Conservation (phyloP, 2,113 vertebrate genomes). For the Chunga burmeisteri region DNA sequence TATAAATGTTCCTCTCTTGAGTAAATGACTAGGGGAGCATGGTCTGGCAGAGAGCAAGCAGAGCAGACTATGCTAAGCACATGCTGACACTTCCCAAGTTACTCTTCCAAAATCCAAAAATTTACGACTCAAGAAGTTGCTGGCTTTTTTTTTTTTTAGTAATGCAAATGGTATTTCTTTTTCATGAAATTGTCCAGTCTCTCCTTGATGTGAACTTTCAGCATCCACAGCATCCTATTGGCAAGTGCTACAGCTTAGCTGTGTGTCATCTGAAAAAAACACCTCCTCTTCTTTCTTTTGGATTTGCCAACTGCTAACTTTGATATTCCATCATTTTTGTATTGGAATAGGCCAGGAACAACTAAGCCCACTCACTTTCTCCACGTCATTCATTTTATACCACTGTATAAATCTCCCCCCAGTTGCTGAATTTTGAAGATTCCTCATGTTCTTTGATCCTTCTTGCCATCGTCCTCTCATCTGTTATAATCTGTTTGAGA, state of each 20-base stretch:
- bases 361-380: not conserved
- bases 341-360: not conserved
- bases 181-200: not conserved
- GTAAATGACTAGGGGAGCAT: not conserved
- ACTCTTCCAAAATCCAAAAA: not conserved
- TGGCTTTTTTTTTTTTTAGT: not conserved
- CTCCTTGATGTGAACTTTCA: not conserved
- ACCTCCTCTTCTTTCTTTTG: not conserved
- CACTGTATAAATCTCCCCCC: not conserved
- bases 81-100: not conserved
- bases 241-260: not conserved
- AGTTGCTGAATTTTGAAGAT: not conserved
- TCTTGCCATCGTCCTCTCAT: not conserved
- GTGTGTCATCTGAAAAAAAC: not conserved
- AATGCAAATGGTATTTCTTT: not conserved
- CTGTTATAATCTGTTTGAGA: not conserved
- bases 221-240: not conserved
- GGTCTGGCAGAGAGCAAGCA: not conserved
- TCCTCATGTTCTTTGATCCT: not conserved
- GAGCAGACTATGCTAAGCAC: not conserved
- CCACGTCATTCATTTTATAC: not conserved
- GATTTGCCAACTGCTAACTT: not conserved
- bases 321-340: not conserved
- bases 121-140: not conserved
- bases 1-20: not conserved